Evolutionary conservation across 1,140 invertebrate genomes (phyloP).

Genomic region (Propsilocerus akamusi): DNA sequence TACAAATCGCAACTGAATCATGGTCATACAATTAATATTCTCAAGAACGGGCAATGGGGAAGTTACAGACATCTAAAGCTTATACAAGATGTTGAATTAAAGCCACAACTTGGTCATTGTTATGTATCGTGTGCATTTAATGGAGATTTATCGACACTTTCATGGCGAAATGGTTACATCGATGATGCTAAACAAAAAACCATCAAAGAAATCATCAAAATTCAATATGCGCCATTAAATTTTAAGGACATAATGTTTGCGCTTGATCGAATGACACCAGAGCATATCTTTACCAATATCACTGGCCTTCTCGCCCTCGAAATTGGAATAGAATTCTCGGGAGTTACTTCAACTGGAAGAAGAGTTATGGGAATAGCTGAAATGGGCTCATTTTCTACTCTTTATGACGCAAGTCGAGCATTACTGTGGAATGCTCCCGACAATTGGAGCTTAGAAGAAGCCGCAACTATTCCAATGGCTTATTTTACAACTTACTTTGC

Average conservation of each 20-base stretch:
- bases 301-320: too few species aligned
- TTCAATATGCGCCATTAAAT: slow-evolving; percentile 32
- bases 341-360: slow-evolving; percentile 31
- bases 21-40: slow-evolving; percentile 28
- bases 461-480: slow-evolving; percentile 44
- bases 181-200: slow-evolving; percentile 18
- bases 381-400: slow-evolving; percentile 36
- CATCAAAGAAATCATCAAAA: slow-evolving; percentile 10
- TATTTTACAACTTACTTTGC: slow-evolving; percentile 25
- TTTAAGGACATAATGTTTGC: slow-evolving; percentile 40
- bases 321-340: slow-evolving; percentile 58
- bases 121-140: slow-evolving; percentile 58
- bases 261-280: slow-evolving; percentile 31
- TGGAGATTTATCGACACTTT: slow-evolving; percentile 69
- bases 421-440: slow-evolving; percentile 49
- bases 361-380: slow-evolving; percentile 51
- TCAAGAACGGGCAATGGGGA: slow-evolving; percentile 10
- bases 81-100: slow-evolving; percentile 27
- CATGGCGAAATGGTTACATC: slow-evolving; percentile 55
- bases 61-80: slow-evolving; percentile 28
- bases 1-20: slow-evolving; percentile 14
- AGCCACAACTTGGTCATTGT: slow-evolving; percentile 33
- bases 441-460: slow-evolving; percentile 53
- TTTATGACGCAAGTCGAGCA: slow-evolving; percentile 30
- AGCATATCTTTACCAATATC: slow-evolving; percentile 19